Evolutionary conservation across 2,888 invertebrate species (phyloP), one percentile per base, ranked within the genome.

Genomic region (Mermis nigrescens): DNA sequence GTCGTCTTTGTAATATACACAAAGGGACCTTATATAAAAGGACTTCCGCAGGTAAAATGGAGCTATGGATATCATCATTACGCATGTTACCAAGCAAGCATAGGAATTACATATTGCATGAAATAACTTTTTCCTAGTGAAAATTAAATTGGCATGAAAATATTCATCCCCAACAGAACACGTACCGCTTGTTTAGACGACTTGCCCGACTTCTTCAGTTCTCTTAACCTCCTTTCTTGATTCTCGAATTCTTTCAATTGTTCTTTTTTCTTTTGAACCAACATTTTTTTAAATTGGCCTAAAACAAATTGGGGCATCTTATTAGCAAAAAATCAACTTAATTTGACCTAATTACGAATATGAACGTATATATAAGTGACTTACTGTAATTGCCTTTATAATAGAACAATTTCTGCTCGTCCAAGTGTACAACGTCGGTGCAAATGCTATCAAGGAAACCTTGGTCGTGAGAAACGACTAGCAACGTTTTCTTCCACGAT

Each of bases 401-500:
- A 73, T 98, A 95, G 72, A 82, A 84, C 57, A 98, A 76, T 73
- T 94, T 94, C 69, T 87, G 86, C 66, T 83, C 83, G 73, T 99
- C 94, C 66, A 99, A 78, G 73, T 99, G 98, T 63, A 99, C 86
- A 64, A 99, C 86, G 77, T 99, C 98, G 60, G 95, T 94, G 75
- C 98, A 99, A 2, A 99, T 94, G 71, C 95, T 98, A 74, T 99
- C 95, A 68, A 99, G 82, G 79, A 99, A 99, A 65, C 91, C 91
- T 77, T 98, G 98, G 80, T 99, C 98, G 82, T 99, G 98, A 69
- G 95, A 98, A 15, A 99, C 98, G 61, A 99, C 86, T 31, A 99
- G 77, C 1, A 99, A 77, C 0, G 98, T 99, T 73, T 99, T 99
- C 76, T 98, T 99, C 98, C 98, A 98, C 1, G 82, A 82, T 79